Evolutionary conservation across 2,113 vertebrate species (phyloP).

Genomic region (Eolophus roseicapilla): DNA sequence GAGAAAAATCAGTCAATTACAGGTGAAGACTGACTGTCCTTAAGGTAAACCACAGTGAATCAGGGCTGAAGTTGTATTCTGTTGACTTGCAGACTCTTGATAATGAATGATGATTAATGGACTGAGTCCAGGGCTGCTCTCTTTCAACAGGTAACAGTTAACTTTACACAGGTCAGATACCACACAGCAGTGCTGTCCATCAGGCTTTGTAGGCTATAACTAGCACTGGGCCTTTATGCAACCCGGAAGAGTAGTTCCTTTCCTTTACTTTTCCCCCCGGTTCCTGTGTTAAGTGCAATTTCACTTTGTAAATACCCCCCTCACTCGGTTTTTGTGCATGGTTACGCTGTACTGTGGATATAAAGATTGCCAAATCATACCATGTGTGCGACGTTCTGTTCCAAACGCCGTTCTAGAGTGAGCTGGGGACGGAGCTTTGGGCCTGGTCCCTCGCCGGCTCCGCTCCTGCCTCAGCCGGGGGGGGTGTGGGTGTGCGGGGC

Average conservation of each 20-base stretch:
- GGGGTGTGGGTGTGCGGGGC: too few species aligned
- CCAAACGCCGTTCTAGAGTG: neutral
- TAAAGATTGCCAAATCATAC: slow-evolving; percentile 64
- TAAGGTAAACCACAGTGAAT: neutral
- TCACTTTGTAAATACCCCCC: slow-evolving; percentile 66
- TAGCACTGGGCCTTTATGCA: neutral
- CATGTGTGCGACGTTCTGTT: neutral
- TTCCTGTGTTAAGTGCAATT: slow-evolving; percentile 65
- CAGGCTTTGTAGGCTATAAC: neutral
- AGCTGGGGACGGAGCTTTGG: neutral
- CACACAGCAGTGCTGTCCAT: neutral
- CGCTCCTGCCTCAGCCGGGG: neutral
- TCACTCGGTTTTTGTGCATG: slow-evolving; percentile 66
- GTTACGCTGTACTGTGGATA: slow-evolving; percentile 65
- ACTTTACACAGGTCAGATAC: neutral
- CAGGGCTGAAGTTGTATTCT: neutral
- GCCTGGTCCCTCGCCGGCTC: neutral
- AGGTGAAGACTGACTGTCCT: neutral
- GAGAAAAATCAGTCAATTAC: neutral
- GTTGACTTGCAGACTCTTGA: neutral
- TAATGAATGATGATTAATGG: neutral
- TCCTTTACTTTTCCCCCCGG: neutral
- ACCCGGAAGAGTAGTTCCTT: neutral
- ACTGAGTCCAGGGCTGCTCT: neutral
- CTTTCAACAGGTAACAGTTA: neutral